Evolutionary conservation across 2,113 vertebrate genomes (phyloP), one percentile per base, ranked within the genome.

Genomic region (Upupa epops): DNA sequence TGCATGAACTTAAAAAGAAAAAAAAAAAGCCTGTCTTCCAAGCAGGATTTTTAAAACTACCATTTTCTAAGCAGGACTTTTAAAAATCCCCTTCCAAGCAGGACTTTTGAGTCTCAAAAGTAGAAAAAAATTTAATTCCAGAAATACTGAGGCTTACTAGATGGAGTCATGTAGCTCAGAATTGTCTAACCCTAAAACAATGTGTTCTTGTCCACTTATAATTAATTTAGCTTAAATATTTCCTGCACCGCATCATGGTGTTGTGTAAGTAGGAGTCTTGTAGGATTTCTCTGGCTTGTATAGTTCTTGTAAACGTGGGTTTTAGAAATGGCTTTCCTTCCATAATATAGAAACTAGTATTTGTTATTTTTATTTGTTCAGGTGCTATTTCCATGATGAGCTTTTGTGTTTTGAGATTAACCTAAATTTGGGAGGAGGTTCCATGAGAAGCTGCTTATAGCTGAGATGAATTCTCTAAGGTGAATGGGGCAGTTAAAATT

Each of bases 161-260:
- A 56, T 82, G 92, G 31, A 70, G 66, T 88, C 88, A 80, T 11
- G 1, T 86, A 82, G 90, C 51, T 87, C 31, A 45, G 36, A 88
- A 52, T 76, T 89, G 78, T 89, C 68, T 93, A 85, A 90, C 64
- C 87, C 69, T 48, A 68, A 90, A 95, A 88, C 79, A 95, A 82
- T 93, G 89, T 60, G 49, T 91, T 84, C 51, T 94, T 94, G 71
- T 90, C 94, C 94, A 73, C 42, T 92, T 20, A 46, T 26, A 63
- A 66, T 85, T 89, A 84, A 88, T 86, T 83, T 89, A 92, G 60
- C 64, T 93, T 87, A 46, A 93, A 73, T n/a, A 71, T 95, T 93
- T 93, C 90, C 90, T 94, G 81, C 5, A 2, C 26, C 59, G 11
- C 55, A 90, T 93, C 77, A 87, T 74, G 66, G 65, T 49, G 28